phyloP scores from a whole-genome alignment of 2,797 vertebrate genomes.

The Diplodus sargus region DNA sequence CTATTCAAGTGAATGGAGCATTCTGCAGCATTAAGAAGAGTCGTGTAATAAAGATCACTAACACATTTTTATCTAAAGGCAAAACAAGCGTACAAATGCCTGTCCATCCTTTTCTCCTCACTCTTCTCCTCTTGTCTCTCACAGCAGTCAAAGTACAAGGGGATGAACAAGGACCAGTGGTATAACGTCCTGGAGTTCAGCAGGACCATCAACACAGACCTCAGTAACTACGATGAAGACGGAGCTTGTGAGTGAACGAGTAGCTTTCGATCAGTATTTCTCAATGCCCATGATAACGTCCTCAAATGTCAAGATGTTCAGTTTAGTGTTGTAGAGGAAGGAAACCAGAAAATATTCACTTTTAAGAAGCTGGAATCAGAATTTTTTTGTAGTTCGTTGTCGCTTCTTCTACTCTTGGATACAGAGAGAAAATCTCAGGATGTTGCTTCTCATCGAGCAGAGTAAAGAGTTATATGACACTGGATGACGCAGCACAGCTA shows the following conservation, averaged over 20 bases:
- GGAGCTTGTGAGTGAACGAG: conserved; percentile 92
- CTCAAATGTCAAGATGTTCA: too few species aligned
- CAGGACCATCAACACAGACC: conserved; percentile 94
- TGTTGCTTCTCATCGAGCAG: background rate
- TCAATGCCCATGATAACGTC: too few species aligned
- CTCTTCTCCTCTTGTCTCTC: background rate
- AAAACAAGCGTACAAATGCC: background rate
- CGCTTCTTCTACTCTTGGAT: too few species aligned
- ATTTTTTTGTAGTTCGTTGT: background rate
- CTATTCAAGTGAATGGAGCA: too few species aligned
- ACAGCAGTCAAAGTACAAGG: conserved; percentile 97
- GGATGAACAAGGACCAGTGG: conserved; percentile 99
- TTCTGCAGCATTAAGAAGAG: too few species aligned
- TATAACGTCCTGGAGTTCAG: conserved; percentile 99
- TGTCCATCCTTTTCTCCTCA: background rate
- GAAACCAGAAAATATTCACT: too few species aligned
- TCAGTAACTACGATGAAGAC: conserved; percentile 98
- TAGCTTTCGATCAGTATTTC: too few species aligned
- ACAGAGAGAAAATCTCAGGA: background rate
- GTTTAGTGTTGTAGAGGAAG: too few species aligned
- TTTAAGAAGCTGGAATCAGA: too few species aligned
- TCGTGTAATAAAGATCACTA: too few species aligned
- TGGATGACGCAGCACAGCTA: background rate
- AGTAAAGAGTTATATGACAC: background rate
- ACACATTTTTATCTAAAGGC: too few species aligned